Percentiles rank a stretch among this genome's conserved stretches.
Conservation (phyloP, 2,888 invertebrate genomes). For the Caenorhabditis auriculariae region DNA sequence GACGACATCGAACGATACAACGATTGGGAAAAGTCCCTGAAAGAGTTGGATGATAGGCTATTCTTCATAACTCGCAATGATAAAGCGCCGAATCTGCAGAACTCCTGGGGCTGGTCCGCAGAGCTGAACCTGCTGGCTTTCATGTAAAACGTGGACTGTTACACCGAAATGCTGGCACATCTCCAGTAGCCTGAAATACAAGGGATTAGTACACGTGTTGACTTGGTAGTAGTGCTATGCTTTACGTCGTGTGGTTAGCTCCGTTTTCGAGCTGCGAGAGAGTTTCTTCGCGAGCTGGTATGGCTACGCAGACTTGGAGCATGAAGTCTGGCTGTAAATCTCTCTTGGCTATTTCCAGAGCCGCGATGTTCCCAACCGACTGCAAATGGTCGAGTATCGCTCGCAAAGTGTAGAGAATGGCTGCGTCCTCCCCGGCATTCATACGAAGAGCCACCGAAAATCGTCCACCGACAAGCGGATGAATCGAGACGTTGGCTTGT, state of each 20-base stretch:
- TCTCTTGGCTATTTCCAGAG: too few species aligned
- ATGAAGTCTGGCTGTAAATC: constrained; percentile 25
- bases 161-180: constrained; percentile 16
- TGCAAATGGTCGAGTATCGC: too few species aligned
- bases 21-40: constrained; percentile 11
- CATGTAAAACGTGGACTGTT: constrained; percentile 25
- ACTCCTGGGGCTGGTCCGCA: constrained; percentile 39
- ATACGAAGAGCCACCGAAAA: too few species aligned
- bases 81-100: constrained; percentile 33
- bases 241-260: constrained; percentile 10
- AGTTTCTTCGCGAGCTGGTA: constrained; percentile 14
- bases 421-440: too few species aligned
- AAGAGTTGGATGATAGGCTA: background rate
- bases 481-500: too few species aligned
- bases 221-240: too few species aligned
- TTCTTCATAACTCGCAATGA: constrained; percentile 28
- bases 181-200: constrained; percentile 17
- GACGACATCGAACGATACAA: constrained; percentile 18
- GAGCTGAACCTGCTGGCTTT: constrained; percentile 27
- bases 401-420: too few species aligned
- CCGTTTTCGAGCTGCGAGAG: constrained; percentile 11
- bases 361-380: too few species aligned
- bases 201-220: too few species aligned
- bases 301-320: constrained; percentile 13
- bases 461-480: too few species aligned